Percentiles rank a stretch among this genome's conserved stretches.
Conservation (phyloP, 2,888 invertebrate species). For the Hirtodrosophila histrioides region DNA sequence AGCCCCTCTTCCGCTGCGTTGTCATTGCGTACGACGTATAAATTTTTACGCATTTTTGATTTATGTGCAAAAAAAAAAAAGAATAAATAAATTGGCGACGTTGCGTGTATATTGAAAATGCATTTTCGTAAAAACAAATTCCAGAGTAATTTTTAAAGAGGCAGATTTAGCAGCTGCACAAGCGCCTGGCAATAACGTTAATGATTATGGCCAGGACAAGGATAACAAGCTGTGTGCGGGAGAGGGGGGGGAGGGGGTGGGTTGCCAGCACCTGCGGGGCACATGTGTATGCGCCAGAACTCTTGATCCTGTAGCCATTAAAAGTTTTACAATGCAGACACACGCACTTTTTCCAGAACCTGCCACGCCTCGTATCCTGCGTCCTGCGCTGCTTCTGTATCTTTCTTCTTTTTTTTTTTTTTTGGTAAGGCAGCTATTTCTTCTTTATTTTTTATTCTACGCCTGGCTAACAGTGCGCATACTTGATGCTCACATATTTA, state of each 20-base stretch:
- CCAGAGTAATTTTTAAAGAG: constrained; percentile 30
- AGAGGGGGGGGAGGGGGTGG: neutral
- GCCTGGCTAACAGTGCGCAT: constrained; percentile 69
- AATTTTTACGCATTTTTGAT: constrained; percentile 80
- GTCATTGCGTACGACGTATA: constrained; percentile 50
- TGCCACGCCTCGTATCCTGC: constrained; percentile 44
- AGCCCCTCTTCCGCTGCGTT: constrained; percentile 8
- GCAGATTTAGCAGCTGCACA: constrained; percentile 58
- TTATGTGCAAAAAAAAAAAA: constrained; percentile 56
- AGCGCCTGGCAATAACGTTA: constrained; percentile 63
- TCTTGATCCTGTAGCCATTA: constrained; percentile 66
- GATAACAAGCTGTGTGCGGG: constrained; percentile 21
- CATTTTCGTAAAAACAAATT: constrained; percentile 44
- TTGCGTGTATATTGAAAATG: constrained; percentile 71
- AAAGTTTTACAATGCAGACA: constrained; percentile 80
- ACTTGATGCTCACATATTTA: constrained; percentile 61
- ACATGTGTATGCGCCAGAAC: constrained; percentile 49
- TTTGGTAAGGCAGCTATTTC: constrained; percentile 24
- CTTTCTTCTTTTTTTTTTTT: no score
- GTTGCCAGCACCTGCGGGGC: constrained; percentile 62
- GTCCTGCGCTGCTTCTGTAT: no score
- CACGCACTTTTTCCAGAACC: constrained; percentile 67
- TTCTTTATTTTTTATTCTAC: constrained; percentile 10
- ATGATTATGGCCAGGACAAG: constrained; percentile 65
- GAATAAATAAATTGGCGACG: constrained; percentile 61